Evolutionary conservation across 2,113 vertebrate species (phyloP).

Genomic region (Thamnophis sirtalis): DNA sequence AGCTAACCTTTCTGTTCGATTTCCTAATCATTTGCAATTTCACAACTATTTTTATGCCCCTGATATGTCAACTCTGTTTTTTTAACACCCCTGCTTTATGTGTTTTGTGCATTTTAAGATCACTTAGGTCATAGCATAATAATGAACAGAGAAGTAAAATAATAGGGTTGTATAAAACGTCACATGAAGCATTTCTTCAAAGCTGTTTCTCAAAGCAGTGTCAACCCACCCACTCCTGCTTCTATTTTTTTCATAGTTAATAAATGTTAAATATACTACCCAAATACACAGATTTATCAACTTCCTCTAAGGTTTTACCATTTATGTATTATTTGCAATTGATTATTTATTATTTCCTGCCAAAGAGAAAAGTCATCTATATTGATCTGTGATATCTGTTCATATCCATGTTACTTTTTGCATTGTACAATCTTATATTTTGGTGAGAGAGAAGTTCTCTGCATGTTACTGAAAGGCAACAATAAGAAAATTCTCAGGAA

Average conservation of each 20-base stretch:
- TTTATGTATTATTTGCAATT: background rate
- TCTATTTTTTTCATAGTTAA: background rate
- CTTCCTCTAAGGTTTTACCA: background rate
- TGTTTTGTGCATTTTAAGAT: background rate
- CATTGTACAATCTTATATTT: background rate
- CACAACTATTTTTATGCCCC: background rate
- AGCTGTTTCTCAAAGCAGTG: background rate
- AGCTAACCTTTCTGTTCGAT: background rate
- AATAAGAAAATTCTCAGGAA: constrained; percentile 65
- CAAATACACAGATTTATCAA: background rate
- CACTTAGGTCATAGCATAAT: background rate
- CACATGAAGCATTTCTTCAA: background rate
- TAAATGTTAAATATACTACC: background rate
- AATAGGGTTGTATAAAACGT: background rate
- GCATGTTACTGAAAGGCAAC: constrained; percentile 53
- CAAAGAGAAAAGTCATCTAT: background rate
- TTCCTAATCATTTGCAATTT: background rate
- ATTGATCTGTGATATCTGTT: background rate
- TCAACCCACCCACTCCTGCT: background rate
- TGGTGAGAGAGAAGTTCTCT: background rate
- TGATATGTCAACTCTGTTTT: background rate
- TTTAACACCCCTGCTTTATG: background rate
- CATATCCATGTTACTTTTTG: background rate
- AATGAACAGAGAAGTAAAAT: background rate
- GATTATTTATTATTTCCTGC: background rate